A percentile compares a stretch with the other conserved stretches of the same genome.
Evolutionary conservation across 2,888 invertebrate species (phyloP).

Genomic region (Scaptomyza reducta): DNA sequence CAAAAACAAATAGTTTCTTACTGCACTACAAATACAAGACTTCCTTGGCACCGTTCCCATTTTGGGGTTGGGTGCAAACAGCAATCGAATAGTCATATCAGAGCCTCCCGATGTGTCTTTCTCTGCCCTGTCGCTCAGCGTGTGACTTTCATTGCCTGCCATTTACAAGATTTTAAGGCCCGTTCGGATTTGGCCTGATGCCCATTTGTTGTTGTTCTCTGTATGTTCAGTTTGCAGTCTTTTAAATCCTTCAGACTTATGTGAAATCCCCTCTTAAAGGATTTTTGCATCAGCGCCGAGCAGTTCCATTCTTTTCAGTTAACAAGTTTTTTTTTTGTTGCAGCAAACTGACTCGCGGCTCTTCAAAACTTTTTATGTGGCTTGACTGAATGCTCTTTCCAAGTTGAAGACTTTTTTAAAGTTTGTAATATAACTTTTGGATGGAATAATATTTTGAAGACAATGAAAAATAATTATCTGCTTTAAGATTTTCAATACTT

Average conservation of each 20-base stretch:
- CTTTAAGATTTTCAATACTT: no score
- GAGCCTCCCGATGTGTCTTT: constrained; percentile 7
- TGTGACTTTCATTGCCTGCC: constrained; percentile 54
- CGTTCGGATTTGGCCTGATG: constrained; percentile 12
- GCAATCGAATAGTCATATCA: constrained; percentile 47
- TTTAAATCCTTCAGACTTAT: constrained; percentile 26
- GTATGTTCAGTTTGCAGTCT: constrained; percentile 11
- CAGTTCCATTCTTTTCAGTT: constrained; percentile 8
- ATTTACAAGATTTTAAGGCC: constrained; percentile 57
- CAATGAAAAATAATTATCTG: no score
- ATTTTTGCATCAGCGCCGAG: constrained; percentile 57
- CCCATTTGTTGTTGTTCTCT: constrained; percentile 30
- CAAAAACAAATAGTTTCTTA: constrained; percentile 73
- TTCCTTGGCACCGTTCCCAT: constrained; percentile 55
- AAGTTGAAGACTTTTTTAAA: no score
- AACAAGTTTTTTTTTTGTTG: neutral
- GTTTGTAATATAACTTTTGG: no score
- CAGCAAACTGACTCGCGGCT: neutral
- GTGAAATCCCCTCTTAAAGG: constrained; percentile 48
- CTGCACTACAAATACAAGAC: constrained; percentile 70
- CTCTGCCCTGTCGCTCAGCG: constrained; percentile 55
- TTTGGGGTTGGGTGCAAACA: constrained; percentile 6
- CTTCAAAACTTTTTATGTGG: neutral
- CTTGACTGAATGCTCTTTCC: neutral
- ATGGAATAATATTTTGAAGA: no score